These are phyloP conservation scores for Scortum barcoo DNA, from an alignment of 2,113 vertebrate species.

Conservation along the genomic window DNA sequence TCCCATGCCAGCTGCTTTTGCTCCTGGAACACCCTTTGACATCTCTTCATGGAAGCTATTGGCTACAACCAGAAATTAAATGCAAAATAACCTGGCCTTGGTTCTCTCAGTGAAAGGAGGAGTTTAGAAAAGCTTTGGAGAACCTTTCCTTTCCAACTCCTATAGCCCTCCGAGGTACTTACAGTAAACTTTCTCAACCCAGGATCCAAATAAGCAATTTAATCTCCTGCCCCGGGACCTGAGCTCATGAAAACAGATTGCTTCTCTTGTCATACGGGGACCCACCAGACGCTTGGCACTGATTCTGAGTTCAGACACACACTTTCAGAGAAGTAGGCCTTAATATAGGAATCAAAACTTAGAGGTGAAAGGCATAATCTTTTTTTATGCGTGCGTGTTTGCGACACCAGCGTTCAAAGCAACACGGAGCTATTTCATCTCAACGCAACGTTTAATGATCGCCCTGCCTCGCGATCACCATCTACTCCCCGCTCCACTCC, in stretches of 20 bases:
- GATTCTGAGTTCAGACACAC: slow-evolving; percentile 29
- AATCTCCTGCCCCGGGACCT: slow-evolving; percentile 62
- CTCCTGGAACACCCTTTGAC: not conserved
- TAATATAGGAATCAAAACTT: slow-evolving; percentile 24
- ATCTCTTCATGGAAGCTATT: not conserved
- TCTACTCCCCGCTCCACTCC: slow-evolving; percentile 16
- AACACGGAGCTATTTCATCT: slow-evolving; percentile 22
- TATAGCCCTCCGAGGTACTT: slow-evolving; percentile 47
- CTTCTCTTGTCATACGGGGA: slow-evolving; percentile 52
- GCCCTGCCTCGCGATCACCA: slow-evolving; percentile 16
- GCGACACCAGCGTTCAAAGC: slow-evolving; percentile 50
- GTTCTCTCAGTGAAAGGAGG: slow-evolving; percentile 23
- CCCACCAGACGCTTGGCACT: slow-evolving; percentile 43
- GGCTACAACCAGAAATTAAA: not conserved
- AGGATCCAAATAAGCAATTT: slow-evolving; percentile 70
- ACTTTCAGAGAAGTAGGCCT: slow-evolving; percentile 27
- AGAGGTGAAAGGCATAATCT: slow-evolving; percentile 21
- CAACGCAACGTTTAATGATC: slow-evolving; percentile 32
- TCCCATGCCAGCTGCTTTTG: not conserved
- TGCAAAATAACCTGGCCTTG: slow-evolving; percentile 38
- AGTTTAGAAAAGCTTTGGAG: slow-evolving; percentile 40
- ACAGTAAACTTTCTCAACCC: slow-evolving; percentile 58
- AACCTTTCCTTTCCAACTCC: slow-evolving; percentile 26
- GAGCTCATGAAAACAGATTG: slow-evolving; percentile 62
- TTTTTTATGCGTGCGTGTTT: not conserved